phyloP scores from a whole-genome alignment of 2,113 vertebrate genomes.

The Oenanthe oenanthe region DNA sequence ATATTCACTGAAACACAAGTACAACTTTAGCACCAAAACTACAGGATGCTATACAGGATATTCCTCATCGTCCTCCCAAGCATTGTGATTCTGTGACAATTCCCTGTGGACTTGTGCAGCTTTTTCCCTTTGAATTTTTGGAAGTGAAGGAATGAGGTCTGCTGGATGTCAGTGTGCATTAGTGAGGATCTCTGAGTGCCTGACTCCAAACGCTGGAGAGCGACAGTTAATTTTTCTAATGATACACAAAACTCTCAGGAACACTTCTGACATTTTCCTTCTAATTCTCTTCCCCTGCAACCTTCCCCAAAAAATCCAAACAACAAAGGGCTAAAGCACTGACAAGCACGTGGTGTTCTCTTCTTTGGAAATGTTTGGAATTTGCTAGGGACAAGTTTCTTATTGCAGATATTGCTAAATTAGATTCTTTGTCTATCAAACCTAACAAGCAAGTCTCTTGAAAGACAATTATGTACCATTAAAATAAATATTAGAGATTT shows the following conservation, averaged over 20 bases:
- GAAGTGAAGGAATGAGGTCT: slow-evolving; percentile 55
- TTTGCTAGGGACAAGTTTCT: neutral
- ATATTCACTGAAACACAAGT: neutral
- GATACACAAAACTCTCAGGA: slow-evolving; percentile 27
- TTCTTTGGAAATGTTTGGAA: neutral
- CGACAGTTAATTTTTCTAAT: slow-evolving; percentile 68
- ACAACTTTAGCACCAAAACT: rapidly evolving
- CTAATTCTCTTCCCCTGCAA: neutral
- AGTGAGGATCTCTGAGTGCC: neutral
- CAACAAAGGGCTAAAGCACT: neutral
- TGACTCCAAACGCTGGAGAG: neutral
- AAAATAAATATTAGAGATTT: neutral
- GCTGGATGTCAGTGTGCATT: slow-evolving; percentile 50
- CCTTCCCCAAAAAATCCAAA: slow-evolving; percentile 8
- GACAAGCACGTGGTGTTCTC: neutral
- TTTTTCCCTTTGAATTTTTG: slow-evolving; percentile 11
- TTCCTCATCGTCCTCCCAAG: neutral
- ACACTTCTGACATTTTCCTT: slow-evolving; percentile 42
- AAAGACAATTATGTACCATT: neutral
- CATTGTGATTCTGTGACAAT: neutral
- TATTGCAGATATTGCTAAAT: neutral
- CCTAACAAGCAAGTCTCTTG: neutral
- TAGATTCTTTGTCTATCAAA: neutral
- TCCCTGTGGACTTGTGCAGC: slow-evolving; percentile 3
- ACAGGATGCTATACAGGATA: neutral